Evolutionary conservation across 2,797 vertebrate genomes (phyloP), one percentile per base, ranked within the genome.

Genomic region (Mallotus villosus): DNA sequence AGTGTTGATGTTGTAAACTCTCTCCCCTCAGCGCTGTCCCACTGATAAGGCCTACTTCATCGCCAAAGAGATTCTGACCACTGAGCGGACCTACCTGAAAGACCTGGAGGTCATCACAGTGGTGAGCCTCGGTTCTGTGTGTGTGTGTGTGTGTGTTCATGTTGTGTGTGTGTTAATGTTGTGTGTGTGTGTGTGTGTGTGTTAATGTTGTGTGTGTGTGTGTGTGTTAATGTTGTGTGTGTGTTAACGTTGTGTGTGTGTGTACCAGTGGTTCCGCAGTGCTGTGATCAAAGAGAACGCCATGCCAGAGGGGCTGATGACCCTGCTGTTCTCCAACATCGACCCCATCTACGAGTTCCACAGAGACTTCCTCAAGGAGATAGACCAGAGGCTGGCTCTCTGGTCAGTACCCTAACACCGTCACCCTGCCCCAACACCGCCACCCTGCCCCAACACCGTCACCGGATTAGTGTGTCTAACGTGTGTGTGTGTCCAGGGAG

Each of bases 21-120:
- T 75, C 27, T 0, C 12, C 0, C 59, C 22, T 2, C 92, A 98
- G 97, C 85, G 92, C 65, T 87, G 72, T 72, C 95, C 96, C 22
- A 91, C 93, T 0, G 96, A 98, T 72, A 94, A 96, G 78, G 95
- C 96, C 0, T 99, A 97, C 82, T 99, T 97, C 87, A 97, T 99
- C 87, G 96, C 95, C 73, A 97, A 98, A 92, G 98, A 99, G 93
- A 96, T 99, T 85, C 92, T 98, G 11, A 96, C 96, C 80, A 99
- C 98, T 9, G 97, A 99, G 76, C 90, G 96, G n/a, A 98, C 97
- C 0, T 95, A 97, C 81, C 84, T 99, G 66, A 99, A 99, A 81
- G 98, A 98, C 84, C 88, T 99, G n/a, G 97, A 99, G 88, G 97
- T 99, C 70, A 95, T 99, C 77, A 97, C 97, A 1, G 95, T 99